These are phyloP conservation scores for Apocrypta bakeri DNA, from an alignment of 1,140 invertebrate genomes.

Conservation along the genomic window DNA sequence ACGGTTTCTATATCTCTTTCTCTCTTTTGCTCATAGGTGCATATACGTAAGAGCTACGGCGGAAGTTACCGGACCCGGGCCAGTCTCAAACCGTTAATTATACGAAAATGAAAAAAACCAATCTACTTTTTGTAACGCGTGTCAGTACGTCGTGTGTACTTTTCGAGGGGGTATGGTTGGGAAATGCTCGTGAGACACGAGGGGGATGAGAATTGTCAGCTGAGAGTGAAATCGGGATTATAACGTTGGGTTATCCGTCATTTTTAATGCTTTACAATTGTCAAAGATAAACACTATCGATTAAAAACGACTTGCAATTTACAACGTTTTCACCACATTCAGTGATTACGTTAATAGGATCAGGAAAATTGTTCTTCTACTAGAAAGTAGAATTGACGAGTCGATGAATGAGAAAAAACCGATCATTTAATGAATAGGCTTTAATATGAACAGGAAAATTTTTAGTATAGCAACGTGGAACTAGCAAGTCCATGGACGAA, in stretches of 20 bases:
- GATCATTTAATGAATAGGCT: too few relatives aligned
- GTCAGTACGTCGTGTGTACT: too few relatives aligned
- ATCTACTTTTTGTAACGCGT: background rate
- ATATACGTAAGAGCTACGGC: background rate
- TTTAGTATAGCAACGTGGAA: background rate
- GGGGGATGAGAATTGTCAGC: background rate
- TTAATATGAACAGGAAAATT: too few relatives aligned
- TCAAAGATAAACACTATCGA: too few relatives aligned
- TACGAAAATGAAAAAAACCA: conserved; percentile 19
- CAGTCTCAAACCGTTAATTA: conserved; percentile 24
- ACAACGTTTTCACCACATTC: too few relatives aligned
- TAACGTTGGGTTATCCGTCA: too few relatives aligned
- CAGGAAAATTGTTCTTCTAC: too few relatives aligned
- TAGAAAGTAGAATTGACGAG: too few relatives aligned
- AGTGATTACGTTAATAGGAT: too few relatives aligned
- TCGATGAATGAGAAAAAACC: too few relatives aligned
- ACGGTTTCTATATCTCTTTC: background rate
- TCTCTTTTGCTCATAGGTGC: background rate
- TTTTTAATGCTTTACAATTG: too few relatives aligned
- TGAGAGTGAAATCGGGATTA: background rate
- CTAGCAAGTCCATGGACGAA: background rate
- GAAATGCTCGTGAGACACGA: background rate
- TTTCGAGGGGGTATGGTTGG: background rate
- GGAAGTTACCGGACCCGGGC: conserved; percentile 19
- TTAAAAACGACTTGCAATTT: too few relatives aligned